Evolutionary conservation across 2,113 vertebrate genomes (phyloP).

Genomic region (Thryonomys swinderianus): DNA sequence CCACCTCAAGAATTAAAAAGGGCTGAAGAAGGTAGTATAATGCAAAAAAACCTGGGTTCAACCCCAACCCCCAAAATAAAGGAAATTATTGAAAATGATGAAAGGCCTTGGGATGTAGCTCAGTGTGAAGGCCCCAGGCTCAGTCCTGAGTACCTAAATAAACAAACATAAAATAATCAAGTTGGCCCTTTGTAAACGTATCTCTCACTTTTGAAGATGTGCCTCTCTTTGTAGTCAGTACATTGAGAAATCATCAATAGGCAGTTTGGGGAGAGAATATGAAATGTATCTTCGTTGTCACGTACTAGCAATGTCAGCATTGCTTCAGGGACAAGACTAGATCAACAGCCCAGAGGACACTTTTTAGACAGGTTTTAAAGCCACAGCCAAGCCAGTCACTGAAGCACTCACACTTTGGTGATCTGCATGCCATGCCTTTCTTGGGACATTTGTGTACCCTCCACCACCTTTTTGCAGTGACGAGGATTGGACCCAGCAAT

Average conservation of each 20-base stretch:
- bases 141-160: not conserved
- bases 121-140: not conserved
- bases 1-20: not conserved
- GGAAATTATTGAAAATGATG: not conserved
- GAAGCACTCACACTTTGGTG: not conserved
- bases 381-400: not conserved
- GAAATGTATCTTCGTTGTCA: not conserved
- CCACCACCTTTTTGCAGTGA: not conserved
- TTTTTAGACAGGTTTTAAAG: not conserved
- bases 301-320: not conserved
- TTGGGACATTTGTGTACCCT: not conserved
- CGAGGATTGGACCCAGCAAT: not conserved
- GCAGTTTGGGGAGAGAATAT: not conserved
- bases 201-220: conserved; percentile 44
- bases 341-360: not conserved
- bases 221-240: not conserved
- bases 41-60: not conserved
- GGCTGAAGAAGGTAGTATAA: not conserved
- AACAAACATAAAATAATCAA: not conserved
- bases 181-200: not conserved
- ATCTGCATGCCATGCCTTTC: not conserved
- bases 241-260: not conserved
- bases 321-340: not conserved
- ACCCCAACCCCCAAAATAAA: not conserved
- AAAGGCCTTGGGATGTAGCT: not conserved